These are phyloP conservation scores for Ecliptopera silaceata DNA, from an alignment of 2,888 invertebrate species.

Conservation along the genomic window DNA sequence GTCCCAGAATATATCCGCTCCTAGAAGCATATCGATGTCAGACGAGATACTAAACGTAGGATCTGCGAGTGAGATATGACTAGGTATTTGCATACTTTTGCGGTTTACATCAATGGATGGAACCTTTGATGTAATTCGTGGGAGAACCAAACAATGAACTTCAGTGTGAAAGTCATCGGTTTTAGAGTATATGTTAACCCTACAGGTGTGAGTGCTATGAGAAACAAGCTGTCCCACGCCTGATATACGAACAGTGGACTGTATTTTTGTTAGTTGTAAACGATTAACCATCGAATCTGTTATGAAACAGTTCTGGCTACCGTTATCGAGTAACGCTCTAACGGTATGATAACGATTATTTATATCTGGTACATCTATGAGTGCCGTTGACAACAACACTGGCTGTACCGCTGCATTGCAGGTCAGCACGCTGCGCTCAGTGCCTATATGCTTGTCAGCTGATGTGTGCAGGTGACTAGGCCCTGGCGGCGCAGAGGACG, in stretches of 20 bases:
- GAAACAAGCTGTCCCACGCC: background rate
- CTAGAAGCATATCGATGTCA: background rate
- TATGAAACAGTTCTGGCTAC: no score
- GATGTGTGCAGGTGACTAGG: background rate
- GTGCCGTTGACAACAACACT: background rate
- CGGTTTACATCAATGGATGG: slow-evolving; percentile 1
- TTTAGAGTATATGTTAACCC: background rate
- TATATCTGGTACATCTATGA: background rate
- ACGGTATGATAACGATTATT: background rate
- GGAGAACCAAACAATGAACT: slow-evolving; percentile 1
- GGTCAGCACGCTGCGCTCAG: background rate
- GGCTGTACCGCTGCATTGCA: background rate
- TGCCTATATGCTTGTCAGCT: background rate
- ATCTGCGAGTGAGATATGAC: background rate
- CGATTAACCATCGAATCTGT: no score
- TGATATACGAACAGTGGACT: background rate
- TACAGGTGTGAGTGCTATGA: slow-evolving; percentile 1
- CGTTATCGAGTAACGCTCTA: no score
- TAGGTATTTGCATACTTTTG: background rate
- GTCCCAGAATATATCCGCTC: slow-evolving; percentile 4
- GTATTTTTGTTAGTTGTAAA: no score
- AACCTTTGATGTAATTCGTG: background rate
- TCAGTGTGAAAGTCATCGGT: background rate
- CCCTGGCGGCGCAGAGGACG: background rate
- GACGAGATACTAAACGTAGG: background rate